Evolutionary conservation across 2,113 vertebrate species (phyloP), one percentile per base, ranked within the genome.

Genomic region (Dolichotis patagonum): DNA sequence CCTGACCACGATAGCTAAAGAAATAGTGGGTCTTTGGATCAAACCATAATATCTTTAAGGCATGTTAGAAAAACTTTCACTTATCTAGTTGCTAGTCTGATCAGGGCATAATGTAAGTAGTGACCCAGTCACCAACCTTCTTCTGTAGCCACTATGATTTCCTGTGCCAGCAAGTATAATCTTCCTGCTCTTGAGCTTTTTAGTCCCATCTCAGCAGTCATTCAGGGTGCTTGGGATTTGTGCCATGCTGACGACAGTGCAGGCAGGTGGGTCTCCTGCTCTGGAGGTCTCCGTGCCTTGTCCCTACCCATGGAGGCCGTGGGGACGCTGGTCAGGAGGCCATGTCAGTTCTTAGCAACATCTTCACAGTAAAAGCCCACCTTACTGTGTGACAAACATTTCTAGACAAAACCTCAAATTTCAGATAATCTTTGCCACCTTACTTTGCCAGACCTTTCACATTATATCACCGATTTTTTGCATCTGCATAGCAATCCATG

Each of bases 41-140:
- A 99, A 99, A 99, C 98, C 58, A 99, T 98, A 98, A 98, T 91
- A 95, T 98, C 98, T 98, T 98, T 99, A 99, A 99, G 99, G 98
- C 99, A 98, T 99, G 98, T 99, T 96, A 97, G 93, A 98, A 98
- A 98, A 98, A 98, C 93, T 92, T 98, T 96, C 98, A 98, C 93
- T 97, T 96, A 89, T 38, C 86, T 96, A 98, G 98, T 54, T 97
- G 96, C 97, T 97, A 98, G 98, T 96, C 94, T 98, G 98, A 95
- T 87, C 91, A 96, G 98, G 98, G 98, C 97, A 97, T 93, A 98
- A 97, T 97, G 62, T 63, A 98, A 97, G 94, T 1, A 81, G 91
- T 30, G 82, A 97, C 95, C 95, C 58, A 96, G 97, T 93, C 97
- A 96, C 65, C 8, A 58, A 84, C 65, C 97, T 92, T 96, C 9